Conservation (phyloP, 2,113 vertebrate species). For the Amblyopsis rosae region DNA sequence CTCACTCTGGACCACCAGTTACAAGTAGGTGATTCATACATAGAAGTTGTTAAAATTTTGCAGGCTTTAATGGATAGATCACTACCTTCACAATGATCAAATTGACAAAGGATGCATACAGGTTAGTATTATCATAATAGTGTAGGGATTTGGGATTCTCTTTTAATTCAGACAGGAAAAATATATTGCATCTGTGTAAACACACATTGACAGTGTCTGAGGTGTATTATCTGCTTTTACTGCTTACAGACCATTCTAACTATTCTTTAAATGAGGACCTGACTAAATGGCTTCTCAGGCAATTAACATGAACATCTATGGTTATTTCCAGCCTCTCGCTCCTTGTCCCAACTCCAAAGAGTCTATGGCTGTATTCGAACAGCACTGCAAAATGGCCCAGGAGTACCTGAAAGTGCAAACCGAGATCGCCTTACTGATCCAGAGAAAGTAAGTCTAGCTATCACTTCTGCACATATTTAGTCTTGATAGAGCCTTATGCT, state of each 20-base stretch:
- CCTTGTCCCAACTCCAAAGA: slow-evolving; percentile 99
- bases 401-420: slow-evolving; percentile 99
- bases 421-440: slow-evolving; percentile 95
- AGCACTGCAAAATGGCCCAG: slow-evolving; percentile 99
- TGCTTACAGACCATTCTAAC: slow-evolving; percentile 63
- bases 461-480: no score
- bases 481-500: no score
- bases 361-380: slow-evolving; percentile 99
- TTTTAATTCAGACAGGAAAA: slow-evolving; percentile 29
- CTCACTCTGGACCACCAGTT: slow-evolving; percentile 98
- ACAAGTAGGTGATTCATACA: slow-evolving; percentile 79
- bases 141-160: slow-evolving; percentile 49
- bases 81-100: background rate
- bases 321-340: slow-evolving; percentile 90
- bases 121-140: slow-evolving; percentile 25
- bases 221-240: slow-evolving; percentile 72
- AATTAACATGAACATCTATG: slow-evolving; percentile 57
- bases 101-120: slow-evolving; percentile 16
- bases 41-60: background rate
- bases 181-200: slow-evolving; percentile 59
- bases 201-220: slow-evolving; percentile 40
- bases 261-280: slow-evolving; percentile 56
- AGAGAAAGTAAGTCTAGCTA: slow-evolving; percentile 88
- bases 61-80: background rate
- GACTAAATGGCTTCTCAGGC: slow-evolving; percentile 55